phyloP scores from a whole-genome alignment of 1,140 invertebrate genomes.

The Leptinotarsa texana region DNA sequence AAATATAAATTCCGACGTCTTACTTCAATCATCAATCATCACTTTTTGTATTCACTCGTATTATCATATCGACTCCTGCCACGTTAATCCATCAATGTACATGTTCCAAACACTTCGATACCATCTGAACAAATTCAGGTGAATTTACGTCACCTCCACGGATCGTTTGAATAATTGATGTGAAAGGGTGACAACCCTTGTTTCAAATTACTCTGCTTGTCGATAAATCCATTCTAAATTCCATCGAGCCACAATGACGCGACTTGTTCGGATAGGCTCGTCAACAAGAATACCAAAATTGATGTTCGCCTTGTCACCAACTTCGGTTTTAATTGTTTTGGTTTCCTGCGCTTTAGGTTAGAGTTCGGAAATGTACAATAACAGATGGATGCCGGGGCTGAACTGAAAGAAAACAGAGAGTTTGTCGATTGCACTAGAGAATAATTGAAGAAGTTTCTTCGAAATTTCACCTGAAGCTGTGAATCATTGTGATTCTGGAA shows the following conservation, averaged over 20 bases:
- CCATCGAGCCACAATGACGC: neutral
- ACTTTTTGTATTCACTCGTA: too few relatives aligned
- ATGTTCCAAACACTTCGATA: neutral
- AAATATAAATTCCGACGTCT: too few relatives aligned
- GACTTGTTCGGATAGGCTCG: neutral
- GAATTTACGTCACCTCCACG: neutral
- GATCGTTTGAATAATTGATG: conserved; percentile 1
- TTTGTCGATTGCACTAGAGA: too few relatives aligned
- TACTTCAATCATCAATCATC: too few relatives aligned
- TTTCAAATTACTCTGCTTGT: conserved; percentile 6
- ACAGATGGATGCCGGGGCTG: too few relatives aligned
- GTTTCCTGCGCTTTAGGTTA: neutral
- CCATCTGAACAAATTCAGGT: neutral
- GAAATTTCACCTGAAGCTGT: too few relatives aligned
- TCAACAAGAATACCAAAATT: conserved; percentile 4
- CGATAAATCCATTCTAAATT: neutral
- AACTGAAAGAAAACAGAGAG: too few relatives aligned
- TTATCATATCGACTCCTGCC: too few relatives aligned
- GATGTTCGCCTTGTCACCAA: neutral
- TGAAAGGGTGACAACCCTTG: neutral
- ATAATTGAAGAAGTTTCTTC: too few relatives aligned
- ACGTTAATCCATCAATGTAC: too few relatives aligned
- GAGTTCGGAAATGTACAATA: neutral
- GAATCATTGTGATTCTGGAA: too few relatives aligned
- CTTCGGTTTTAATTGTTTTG: conserved; percentile 2